Base-by-base conservation (phyloP, 2,888 invertebrate species). In the Zonitis immaculata region DNA sequence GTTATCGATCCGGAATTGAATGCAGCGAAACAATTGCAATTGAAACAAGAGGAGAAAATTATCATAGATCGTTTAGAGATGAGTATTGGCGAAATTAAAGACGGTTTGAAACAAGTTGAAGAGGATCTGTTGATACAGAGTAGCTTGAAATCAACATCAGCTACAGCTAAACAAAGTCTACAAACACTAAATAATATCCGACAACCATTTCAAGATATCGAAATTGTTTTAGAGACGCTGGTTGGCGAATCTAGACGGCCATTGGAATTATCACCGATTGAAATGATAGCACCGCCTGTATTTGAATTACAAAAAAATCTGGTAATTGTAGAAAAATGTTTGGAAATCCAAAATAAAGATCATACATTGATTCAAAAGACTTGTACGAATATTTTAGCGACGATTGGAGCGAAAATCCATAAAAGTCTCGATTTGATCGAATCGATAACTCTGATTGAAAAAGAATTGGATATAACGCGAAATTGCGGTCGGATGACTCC, bases 351-450 rank as follows among this genome's bases (percentile, higher is more conserved):
- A 70, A 83, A 82, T 60, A 82, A 82, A 30, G 85, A 82, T 9
- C 83, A 82, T 49, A 86, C 87, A 0, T 73, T 87, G 7, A 84
- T 87, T 1, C 85, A 86, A 66, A 80, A 82, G 66, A 86, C 87
- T 0, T 86, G 87, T 68, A 79, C 82, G 11, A 83, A 83, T 61
- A 81, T 87, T 54, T 76, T 87, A 51, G 82, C 85, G 62, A 81
- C 78, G 20, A 80, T 83, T 52, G 80, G 82, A 3, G 73, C 76
- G 43, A 78, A 82, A 57, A 73, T 87, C 58, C 78, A 82, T 44
- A 77, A 79, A 44, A 74, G 81, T 5, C 73, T 86, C 45, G 76
- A 78, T 12, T 76, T 80, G 58, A 71, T 86, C 0, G 80, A 81
- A 57, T 73, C 76, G 12, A 73, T 82, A 4, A 74, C 78, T 54